phyloP scores from a whole-genome alignment of 2,113 vertebrate species.

The Solenodon paradoxus region DNA sequence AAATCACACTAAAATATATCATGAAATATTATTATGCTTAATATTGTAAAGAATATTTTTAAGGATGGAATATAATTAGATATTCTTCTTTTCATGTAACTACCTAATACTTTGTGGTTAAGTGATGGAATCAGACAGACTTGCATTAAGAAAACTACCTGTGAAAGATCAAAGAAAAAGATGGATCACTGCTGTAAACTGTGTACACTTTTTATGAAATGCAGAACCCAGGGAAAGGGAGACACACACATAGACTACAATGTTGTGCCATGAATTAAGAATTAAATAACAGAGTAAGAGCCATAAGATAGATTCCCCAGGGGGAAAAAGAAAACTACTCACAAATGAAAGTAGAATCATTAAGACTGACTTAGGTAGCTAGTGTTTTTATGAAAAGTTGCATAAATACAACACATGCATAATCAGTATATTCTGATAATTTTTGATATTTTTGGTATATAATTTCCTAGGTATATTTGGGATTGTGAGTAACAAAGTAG shows the following conservation, averaged over 20 bases:
- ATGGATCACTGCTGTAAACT: background rate
- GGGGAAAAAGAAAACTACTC: background rate
- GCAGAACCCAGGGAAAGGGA: background rate
- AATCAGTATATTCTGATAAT: background rate
- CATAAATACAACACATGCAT: background rate
- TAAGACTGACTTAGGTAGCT: background rate
- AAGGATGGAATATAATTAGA: constrained; percentile 53
- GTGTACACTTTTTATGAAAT: background rate
- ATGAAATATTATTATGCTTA: constrained; percentile 63
- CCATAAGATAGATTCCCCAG: background rate
- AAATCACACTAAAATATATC: constrained; percentile 45
- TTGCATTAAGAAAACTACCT: background rate
- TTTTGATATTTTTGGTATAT: background rate
- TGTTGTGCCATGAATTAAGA: background rate
- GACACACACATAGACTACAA: background rate
- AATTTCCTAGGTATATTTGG: background rate
- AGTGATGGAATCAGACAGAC: background rate
- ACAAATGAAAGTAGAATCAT: background rate
- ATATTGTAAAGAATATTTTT: constrained; percentile 15
- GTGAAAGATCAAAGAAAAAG: background rate
- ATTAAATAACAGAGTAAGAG: background rate
- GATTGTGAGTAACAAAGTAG: background rate
- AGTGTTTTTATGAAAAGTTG: background rate
- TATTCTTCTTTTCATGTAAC: background rate
- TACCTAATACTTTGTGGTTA: background rate